A percentile compares a stretch with the other conserved stretches of the same genome.
phyloP scores from a whole-genome alignment of 2,797 vertebrate genomes.

The Siniperca obscura region DNA sequence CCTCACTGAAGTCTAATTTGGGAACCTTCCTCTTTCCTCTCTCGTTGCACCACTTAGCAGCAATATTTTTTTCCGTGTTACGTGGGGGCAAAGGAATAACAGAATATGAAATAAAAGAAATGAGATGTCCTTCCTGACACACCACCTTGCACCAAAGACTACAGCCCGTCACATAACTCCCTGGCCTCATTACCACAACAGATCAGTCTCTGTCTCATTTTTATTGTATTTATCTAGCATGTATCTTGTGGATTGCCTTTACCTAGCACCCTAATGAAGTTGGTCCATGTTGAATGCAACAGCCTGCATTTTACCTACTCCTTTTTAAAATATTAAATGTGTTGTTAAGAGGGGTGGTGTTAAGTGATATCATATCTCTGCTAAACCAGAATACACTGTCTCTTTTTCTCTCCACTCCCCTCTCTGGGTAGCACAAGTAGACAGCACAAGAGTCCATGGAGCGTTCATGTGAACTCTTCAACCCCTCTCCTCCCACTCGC shows the following conservation, averaged over 20 bases:
- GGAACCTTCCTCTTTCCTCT: conserved; percentile 4
- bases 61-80: background rate
- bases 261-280: conserved; percentile 3
- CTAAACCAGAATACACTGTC: conserved; percentile 22
- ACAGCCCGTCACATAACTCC: background rate
- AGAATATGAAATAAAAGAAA: conserved; percentile 3
- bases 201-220: background rate
- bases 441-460: conserved; percentile 22
- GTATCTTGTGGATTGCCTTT: conserved; percentile 3
- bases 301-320: conserved; percentile 14
- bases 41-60: background rate
- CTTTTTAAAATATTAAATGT: conserved; percentile 6
- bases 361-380: conserved; percentile 7
- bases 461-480: conserved; percentile 43
- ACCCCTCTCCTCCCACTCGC: conserved; percentile 27
- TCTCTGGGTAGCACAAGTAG: conserved; percentile 42
- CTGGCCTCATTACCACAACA: conserved; percentile 10
- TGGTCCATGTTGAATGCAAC: background rate
- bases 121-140: background rate
- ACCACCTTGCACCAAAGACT: background rate
- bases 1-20: conserved; percentile 17
- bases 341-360: background rate
- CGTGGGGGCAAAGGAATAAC: background rate
- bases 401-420: conserved; percentile 16
- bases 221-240: background rate